phyloP scores from a whole-genome alignment of 2,797 vertebrate species.

The Rhadinocentrus ornatus region DNA sequence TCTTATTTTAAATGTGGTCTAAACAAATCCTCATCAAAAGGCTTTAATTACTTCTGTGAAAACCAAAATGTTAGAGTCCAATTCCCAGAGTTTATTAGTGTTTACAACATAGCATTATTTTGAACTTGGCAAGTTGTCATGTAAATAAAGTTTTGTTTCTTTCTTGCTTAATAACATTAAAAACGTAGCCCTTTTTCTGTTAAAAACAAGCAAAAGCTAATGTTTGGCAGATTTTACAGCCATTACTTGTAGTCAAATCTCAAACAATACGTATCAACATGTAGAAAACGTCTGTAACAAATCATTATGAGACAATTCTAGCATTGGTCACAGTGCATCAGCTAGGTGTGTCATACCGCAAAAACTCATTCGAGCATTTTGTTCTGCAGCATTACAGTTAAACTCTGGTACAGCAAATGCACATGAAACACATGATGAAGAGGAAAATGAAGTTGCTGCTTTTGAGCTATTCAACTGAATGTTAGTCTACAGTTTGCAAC shows the following conservation, averaged over 20 bases:
- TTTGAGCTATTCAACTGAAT: conserved; percentile 20
- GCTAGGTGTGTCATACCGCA: conserved; percentile 29
- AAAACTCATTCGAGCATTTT: conserved; percentile 39
- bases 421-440: conserved; percentile 36
- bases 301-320: conserved; percentile 65
- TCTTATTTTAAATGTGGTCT: conserved; percentile 6
- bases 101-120: conserved; percentile 6
- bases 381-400: conserved; percentile 43
- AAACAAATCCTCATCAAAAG: background rate
- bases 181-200: conserved; percentile 27
- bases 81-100: conserved; percentile 10
- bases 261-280: conserved; percentile 47
- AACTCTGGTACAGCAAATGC: conserved; percentile 39
- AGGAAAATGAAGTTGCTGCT: conserved; percentile 56
- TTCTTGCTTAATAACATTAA: conserved; percentile 14
- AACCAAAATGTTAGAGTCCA: background rate
- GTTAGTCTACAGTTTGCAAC: conserved; percentile 1
- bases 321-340: conserved; percentile 62
- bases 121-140: conserved; percentile 15
- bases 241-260: conserved; percentile 59
- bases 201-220: conserved; percentile 28
- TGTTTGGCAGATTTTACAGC: conserved; percentile 37
- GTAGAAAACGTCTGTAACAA: conserved; percentile 55
- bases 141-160: conserved; percentile 29
- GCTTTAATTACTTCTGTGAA: conserved; percentile 1